Conservation (phyloP, 2,797 vertebrate species). For the Chiloscyllium punctatum region DNA sequence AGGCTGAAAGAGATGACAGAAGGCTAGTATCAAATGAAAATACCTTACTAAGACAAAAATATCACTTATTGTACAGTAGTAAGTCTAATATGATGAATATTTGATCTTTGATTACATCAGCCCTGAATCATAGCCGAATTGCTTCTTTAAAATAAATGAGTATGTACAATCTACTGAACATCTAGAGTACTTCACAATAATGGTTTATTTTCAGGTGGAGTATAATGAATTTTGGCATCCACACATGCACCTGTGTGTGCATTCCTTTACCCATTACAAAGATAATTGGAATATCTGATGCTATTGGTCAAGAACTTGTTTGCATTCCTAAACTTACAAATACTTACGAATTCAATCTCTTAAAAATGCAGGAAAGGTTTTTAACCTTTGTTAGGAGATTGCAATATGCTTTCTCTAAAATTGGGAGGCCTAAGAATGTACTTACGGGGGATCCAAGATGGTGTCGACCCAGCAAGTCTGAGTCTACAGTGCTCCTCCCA, state of each 20-base stretch:
- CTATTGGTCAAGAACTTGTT: background rate
- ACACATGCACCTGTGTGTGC: background rate
- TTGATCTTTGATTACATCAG: background rate
- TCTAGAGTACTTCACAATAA: background rate
- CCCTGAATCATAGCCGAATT: background rate
- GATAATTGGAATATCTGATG: background rate
- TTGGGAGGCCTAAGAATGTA: background rate
- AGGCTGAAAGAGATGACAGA: background rate
- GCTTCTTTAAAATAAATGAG: background rate
- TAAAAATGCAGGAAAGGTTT: background rate
- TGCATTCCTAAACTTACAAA: background rate
- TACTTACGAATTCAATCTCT: background rate
- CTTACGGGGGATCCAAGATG: background rate
- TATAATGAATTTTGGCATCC: background rate
- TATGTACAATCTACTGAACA: background rate
- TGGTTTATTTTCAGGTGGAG: conserved; percentile 26
- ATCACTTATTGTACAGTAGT: background rate
- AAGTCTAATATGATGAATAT: background rate
- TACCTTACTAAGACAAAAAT: background rate
- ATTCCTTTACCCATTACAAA: background rate
- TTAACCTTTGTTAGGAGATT: background rate
- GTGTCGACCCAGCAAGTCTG: no score
- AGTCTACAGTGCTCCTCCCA: no score
- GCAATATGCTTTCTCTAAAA: background rate
- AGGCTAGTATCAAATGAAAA: background rate